These are phyloP conservation scores for Cladorhizidae sp. DNA, from an alignment of 37 sponge, comb jelly and placozoan genomes.

Conservation along the genomic window DNA sequence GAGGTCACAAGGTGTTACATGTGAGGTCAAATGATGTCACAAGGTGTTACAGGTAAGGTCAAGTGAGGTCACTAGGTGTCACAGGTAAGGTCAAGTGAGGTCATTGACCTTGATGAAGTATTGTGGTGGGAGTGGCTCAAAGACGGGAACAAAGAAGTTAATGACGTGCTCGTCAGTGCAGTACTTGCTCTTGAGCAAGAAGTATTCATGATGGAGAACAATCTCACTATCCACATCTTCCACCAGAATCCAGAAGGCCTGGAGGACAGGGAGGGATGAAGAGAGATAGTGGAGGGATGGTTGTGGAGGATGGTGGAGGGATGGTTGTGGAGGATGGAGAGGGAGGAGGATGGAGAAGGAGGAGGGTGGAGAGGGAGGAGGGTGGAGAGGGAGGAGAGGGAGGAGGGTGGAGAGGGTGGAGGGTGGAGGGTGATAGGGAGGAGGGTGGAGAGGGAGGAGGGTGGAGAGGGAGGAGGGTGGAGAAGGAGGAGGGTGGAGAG, in stretches of 20 bases:
- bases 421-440: too few species aligned
- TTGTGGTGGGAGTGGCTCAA: constrained; percentile 99
- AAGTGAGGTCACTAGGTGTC: background rate
- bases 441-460: background rate
- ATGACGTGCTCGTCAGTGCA: constrained; percentile 87
- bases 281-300: too few species aligned
- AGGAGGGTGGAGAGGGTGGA: too few species aligned
- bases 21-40: background rate
- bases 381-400: background rate
- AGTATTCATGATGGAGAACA: constrained; percentile 95
- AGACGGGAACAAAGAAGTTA: constrained; percentile 96
- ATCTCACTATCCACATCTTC: constrained; percentile 98
- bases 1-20: background rate
- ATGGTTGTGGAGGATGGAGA: background rate
- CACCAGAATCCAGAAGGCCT: constrained; percentile 97
- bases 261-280: background rate
- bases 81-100: background rate
- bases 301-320: background rate
- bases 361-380: background rate
- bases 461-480: background rate
- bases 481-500: background rate
- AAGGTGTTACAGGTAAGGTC: too few species aligned
- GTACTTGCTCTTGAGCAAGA: constrained; percentile 95
- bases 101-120: constrained; percentile 87
- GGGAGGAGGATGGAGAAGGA: background rate